phyloP scores from a whole-genome alignment of 30 jellyfish, hydroid and myxozoan genomes.

The Chrysaora quinquecirrha region DNA sequence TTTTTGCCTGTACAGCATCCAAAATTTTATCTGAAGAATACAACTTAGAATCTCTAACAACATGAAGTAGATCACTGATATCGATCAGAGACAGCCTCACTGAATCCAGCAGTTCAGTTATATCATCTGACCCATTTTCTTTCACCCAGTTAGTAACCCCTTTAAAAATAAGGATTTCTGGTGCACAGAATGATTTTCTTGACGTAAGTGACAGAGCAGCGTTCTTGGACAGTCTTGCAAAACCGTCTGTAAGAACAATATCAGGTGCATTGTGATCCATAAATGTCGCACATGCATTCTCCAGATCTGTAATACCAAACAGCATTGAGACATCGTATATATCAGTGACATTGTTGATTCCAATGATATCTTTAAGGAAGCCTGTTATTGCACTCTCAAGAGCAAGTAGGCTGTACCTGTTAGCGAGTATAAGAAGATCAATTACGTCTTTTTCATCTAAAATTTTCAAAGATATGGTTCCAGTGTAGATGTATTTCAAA shows the following conservation, averaged over 20 bases:
- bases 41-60: slow-evolving; percentile 69
- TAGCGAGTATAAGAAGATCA: slow-evolving; percentile 81
- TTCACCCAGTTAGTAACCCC: slow-evolving; percentile 79
- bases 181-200: slow-evolving; percentile 89
- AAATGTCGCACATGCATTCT: slow-evolving; percentile 58
- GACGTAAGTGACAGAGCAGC: slow-evolving; percentile 61
- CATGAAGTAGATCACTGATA: slow-evolving; percentile 64
- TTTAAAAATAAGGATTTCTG: slow-evolving; percentile 73
- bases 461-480: slow-evolving; percentile 64
- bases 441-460: slow-evolving; percentile 82
- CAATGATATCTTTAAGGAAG: slow-evolving; percentile 68
- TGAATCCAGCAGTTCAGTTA: slow-evolving; percentile 28
- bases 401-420: slow-evolving; percentile 85
- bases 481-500: slow-evolving; percentile 77
- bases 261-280: slow-evolving; percentile 95
- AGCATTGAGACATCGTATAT: slow-evolving; percentile 81
- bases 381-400: slow-evolving; percentile 86
- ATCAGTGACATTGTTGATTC: slow-evolving; percentile 55
- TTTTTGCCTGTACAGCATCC: slow-evolving; percentile 85
- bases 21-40: slow-evolving; percentile 76
- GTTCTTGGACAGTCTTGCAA: slow-evolving; percentile 57
- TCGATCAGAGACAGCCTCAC: slow-evolving; percentile 89
- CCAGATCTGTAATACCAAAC: slow-evolving; percentile 48
- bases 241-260: slow-evolving; percentile 69
- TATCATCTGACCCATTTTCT: slow-evolving; percentile 33